Evolutionary conservation across 2,797 vertebrate genomes (phyloP).

Genomic region (Notolabrus celidotus): DNA sequence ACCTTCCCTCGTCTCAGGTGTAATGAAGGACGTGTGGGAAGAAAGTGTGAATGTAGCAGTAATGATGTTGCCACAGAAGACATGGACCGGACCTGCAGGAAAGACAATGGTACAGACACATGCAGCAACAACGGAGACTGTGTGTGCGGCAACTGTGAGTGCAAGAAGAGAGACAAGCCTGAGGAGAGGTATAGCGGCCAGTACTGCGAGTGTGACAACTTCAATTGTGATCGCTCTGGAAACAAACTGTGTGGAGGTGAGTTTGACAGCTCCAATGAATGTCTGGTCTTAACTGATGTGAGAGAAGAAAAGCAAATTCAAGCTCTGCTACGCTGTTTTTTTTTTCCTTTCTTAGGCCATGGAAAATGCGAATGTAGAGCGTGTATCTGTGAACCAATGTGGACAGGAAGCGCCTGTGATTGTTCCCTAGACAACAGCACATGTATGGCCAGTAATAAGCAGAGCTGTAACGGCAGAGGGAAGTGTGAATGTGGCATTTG

Average conservation of each 20-base stretch:
- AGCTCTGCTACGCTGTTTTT: background rate
- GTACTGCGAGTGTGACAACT: slow-evolving; percentile 98
- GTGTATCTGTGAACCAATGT: slow-evolving; percentile 92
- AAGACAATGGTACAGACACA: slow-evolving; percentile 94
- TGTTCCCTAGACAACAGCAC: slow-evolving; percentile 90
- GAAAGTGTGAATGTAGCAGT: slow-evolving; percentile 94
- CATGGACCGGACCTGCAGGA: slow-evolving; percentile 94
- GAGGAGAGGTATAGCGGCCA: slow-evolving; percentile 95
- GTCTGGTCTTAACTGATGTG: background rate
- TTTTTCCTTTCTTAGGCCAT: slow-evolving; percentile 85
- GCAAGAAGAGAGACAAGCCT: slow-evolving; percentile 93
- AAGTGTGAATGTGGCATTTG: slow-evolving; percentile 91
- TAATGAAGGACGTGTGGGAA: slow-evolving; percentile 93
- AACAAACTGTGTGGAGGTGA: slow-evolving; percentile 96
- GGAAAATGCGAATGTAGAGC: slow-evolving; percentile 92
- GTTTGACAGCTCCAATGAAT: slow-evolving; percentile 1
- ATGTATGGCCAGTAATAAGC: slow-evolving; percentile 91
- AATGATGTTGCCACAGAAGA: slow-evolving; percentile 96
- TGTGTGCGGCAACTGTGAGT: slow-evolving; percentile 96
- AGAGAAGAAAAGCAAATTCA: background rate
- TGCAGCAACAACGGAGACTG: slow-evolving; percentile 99
- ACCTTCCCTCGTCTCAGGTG: slow-evolving; percentile 82
- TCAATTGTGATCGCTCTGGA: slow-evolving; percentile 96
- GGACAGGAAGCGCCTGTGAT: slow-evolving; percentile 93
- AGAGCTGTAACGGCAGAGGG: slow-evolving; percentile 95